Conservation (phyloP, 2,113 vertebrate species). For the Progne subis region DNA sequence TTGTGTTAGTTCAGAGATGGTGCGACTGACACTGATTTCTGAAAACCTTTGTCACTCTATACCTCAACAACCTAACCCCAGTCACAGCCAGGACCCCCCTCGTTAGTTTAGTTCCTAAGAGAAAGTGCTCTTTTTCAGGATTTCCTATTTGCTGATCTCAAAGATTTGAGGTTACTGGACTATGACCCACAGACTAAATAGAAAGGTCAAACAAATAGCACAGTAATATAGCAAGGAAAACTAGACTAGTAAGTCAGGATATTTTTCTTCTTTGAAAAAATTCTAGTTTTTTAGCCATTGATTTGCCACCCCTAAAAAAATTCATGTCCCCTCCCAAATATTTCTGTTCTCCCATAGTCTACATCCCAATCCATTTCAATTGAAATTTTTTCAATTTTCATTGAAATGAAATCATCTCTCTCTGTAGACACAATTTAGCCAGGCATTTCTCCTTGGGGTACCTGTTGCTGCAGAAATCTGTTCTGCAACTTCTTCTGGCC, state of each 20-base stretch:
- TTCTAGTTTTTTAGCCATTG: not conserved
- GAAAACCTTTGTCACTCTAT: accelerated
- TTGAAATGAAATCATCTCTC: not conserved
- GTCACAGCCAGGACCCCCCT: not conserved
- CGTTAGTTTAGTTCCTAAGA: not conserved
- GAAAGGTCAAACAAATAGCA: not conserved
- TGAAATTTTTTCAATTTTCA: too few species aligned
- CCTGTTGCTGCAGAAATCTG: not conserved
- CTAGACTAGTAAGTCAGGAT: not conserved
- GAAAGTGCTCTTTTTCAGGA: not conserved
- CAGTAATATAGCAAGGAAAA: not conserved
- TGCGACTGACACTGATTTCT: not conserved
- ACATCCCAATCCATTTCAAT: not conserved
- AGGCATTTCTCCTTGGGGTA: not conserved
- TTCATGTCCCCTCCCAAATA: accelerated
- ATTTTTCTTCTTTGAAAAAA: not conserved
- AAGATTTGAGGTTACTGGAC: not conserved
- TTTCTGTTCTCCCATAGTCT: not conserved
- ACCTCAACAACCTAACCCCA: not conserved
- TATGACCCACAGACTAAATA: not conserved
- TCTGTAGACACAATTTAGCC: not conserved
- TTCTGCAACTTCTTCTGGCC: not conserved
- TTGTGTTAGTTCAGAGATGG: not conserved
- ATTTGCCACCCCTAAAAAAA: not conserved
- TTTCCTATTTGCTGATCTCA: not conserved